These are phyloP conservation scores for Pollenia angustigena DNA, from an alignment of 2,888 invertebrate species.

Conservation along the genomic window DNA sequence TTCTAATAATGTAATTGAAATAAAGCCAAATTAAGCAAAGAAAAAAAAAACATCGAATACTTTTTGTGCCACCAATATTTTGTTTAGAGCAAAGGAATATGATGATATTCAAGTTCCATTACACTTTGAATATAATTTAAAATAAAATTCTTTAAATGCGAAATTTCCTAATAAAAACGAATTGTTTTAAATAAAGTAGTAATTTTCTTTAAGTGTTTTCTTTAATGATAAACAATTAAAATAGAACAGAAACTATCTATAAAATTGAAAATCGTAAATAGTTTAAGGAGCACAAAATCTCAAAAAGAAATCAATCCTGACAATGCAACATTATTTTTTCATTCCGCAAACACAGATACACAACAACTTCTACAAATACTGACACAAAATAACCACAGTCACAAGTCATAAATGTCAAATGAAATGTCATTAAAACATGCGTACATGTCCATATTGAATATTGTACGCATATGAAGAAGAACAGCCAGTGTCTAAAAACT, in stretches of 20 bases:
- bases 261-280: constrained; percentile 58
- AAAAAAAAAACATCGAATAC: no score
- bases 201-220: constrained; percentile 45
- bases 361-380: constrained; percentile 19
- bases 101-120: no score
- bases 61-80: no score
- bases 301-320: constrained; percentile 62
- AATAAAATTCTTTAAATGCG: no score
- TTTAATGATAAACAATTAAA: constrained; percentile 62
- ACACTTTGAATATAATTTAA: no score
- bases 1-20: no score
- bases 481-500: constrained; percentile 46
- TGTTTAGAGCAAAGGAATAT: no score
- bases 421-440: constrained; percentile 74
- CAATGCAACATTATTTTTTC: constrained; percentile 36
- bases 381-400: constrained; percentile 59
- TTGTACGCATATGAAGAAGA: constrained; percentile 24
- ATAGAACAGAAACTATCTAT: constrained; percentile 69
- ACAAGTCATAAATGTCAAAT: constrained; percentile 74
- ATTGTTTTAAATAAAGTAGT: neutral
- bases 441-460: constrained; percentile 72
- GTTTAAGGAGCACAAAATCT: constrained; percentile 2
- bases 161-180: no score
- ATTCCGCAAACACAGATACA: neutral
- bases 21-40: no score